Base-by-base conservation (phyloP, 2,113 vertebrate species). In the Trichechus manatus region DNA sequence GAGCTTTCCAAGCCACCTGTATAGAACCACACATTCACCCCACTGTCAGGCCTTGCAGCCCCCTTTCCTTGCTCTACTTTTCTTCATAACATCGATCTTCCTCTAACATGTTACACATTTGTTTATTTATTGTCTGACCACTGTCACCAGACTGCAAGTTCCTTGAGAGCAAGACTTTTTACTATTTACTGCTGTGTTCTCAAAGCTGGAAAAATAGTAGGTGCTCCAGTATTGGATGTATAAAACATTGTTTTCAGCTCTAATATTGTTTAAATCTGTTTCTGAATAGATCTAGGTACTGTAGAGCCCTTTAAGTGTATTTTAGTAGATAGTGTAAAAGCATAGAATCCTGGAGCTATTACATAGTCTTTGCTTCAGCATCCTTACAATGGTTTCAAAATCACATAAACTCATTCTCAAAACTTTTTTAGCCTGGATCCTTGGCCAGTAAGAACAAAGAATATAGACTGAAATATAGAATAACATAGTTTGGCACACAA, bases 1-100 rank as follows among this genome's bases (percentile, higher is more conserved):
- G 27, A 1, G 0, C 1, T 94, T 86, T 56, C 15, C 39, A 53
- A n/a, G 14, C 9, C 14, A 2, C 8, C 2, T 59, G 3, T 36
- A 15, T 64, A 42, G 63, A 94, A 19, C 6, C 20, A 29, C 14
- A 61, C 1, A 53, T 7, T 72, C 15, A 3, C 20, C 59, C 13
- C 9, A 33, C 8, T 29, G 23, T 22, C 23, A 27, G 29, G 14
- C 8, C 9, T 78, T 25, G 9, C 10, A 31, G 29, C n/a, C 19
- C 77, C 11, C 83, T 78, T 36, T 13, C 11, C 53, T 22, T 82
- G 20, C 5, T 61, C 61, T 78, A 36, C 79, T 91, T 81, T 7
- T 92, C 36, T 79, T 74, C 44, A 25, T 50, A 53, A 13, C 3
- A 42, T 42, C n/a, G 72, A 9, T 53, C 22, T 89, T 29, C 36